Conservation (phyloP, 2,113 vertebrate genomes). For the Labeo catla region DNA sequence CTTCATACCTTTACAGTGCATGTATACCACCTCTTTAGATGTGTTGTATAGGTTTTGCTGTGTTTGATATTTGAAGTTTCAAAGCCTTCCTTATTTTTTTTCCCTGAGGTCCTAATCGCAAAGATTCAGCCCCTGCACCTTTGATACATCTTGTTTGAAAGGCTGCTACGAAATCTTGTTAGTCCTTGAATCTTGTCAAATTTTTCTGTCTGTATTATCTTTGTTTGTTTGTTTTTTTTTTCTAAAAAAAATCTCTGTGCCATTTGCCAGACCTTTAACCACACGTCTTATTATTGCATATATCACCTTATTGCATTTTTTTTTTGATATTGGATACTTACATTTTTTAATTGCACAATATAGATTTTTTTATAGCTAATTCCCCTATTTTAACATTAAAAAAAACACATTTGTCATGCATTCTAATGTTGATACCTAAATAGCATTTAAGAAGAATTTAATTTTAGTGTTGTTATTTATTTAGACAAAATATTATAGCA, state of each 20-base stretch:
- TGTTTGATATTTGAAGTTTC: background rate
- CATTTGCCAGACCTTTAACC: background rate
- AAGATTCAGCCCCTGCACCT: constrained; percentile 2
- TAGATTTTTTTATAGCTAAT: background rate
- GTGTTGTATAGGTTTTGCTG: constrained; percentile 14
- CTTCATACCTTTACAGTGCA: constrained; percentile 9
- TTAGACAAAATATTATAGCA: background rate
- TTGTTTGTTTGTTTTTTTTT: background rate
- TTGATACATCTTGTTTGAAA: constrained; percentile 18
- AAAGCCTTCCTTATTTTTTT: background rate
- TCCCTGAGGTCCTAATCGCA: constrained; percentile 1
- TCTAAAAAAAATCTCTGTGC: background rate
- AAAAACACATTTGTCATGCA: background rate
- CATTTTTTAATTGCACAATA: background rate
- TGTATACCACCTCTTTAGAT: background rate
- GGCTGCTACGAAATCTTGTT: background rate
- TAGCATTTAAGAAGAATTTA: background rate
- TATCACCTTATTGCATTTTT: background rate
- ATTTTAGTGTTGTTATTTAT: background rate
- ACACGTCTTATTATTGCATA: background rate
- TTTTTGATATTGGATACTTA: background rate
- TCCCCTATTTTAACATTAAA: background rate
- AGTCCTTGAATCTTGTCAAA: background rate
- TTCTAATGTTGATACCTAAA: background rate
- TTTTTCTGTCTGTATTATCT: background rate